Percentiles rank a stretch among this genome's conserved stretches.
These are phyloP conservation scores for Malurus melanocephalus DNA, from an alignment of 2,113 vertebrate species.

Conservation along the genomic window DNA sequence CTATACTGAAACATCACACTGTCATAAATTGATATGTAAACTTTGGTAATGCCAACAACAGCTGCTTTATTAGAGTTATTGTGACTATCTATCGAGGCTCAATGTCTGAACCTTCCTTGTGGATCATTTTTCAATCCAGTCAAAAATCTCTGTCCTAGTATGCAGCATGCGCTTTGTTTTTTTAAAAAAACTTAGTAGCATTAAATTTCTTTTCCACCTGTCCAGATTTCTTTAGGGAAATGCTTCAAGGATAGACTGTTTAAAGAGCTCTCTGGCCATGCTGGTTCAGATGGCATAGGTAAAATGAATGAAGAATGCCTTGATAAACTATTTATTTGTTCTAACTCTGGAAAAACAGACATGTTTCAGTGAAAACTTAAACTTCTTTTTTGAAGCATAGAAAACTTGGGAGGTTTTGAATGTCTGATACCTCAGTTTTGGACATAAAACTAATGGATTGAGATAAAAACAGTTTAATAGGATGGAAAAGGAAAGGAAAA, in stretches of 20 bases:
- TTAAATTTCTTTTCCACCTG: not conserved
- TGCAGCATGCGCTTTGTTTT: not conserved
- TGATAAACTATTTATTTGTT: not conserved
- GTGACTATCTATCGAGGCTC: not conserved
- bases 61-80: slow-evolving; percentile 47
- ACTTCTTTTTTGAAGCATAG: not conserved
- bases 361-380: not conserved
- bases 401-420: not conserved
- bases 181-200: not conserved
- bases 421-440: not conserved
- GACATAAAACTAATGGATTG: not conserved
- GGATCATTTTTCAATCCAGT: slow-evolving; percentile 26
- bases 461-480: not conserved
- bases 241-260: not conserved
- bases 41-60: slow-evolving; percentile 46
- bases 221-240: not conserved
- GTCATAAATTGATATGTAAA: slow-evolving; percentile 51
- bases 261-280: not conserved
- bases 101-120: not conserved
- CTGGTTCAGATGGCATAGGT: not conserved
- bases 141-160: not conserved
- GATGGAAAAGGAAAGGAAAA: not conserved
- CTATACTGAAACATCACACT: slow-evolving; percentile 7
- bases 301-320: not conserved
- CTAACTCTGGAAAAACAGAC: not conserved